Evolutionary conservation across 2,113 vertebrate species (phyloP).

Genomic region (Sinocyclocheilus maitianheensis): DNA sequence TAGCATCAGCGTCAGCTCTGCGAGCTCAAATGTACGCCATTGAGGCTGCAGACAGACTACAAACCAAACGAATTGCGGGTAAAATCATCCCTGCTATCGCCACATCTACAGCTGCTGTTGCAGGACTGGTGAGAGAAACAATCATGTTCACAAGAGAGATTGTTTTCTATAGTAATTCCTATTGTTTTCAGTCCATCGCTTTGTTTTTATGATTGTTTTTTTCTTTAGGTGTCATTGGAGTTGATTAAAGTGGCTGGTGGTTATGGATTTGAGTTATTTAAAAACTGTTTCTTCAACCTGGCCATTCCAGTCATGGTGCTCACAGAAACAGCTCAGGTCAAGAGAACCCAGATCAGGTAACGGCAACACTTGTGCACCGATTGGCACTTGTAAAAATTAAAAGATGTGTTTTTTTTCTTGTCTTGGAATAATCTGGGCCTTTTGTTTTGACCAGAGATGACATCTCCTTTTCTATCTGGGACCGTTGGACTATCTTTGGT

Average conservation of each 20-base stretch:
- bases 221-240: constrained; percentile 88
- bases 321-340: constrained; percentile 89
- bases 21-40: constrained; percentile 94
- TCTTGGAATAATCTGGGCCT: background rate
- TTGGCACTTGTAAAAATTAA: too few relatives aligned
- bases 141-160: background rate
- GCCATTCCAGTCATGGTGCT: constrained; percentile 94
- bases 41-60: constrained; percentile 89
- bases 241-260: constrained; percentile 89
- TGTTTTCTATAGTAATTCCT: background rate
- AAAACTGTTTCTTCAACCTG: constrained; percentile 97
- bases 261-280: constrained; percentile 86
- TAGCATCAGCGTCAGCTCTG: constrained; percentile 89
- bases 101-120: constrained; percentile 95
- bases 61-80: constrained; percentile 96
- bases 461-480: constrained; percentile 97
- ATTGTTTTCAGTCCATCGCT: background rate
- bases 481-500: constrained; percentile 91
- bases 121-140: constrained; percentile 84
- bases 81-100: constrained; percentile 99
- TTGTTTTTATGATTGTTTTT: background rate
- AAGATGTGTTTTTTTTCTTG: too few relatives aligned
- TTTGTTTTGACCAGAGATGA: constrained; percentile 79
- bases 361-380: background rate
- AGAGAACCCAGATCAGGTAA: constrained; percentile 90